A percentile compares a stretch with the other conserved stretches of the same genome.
phyloP scores from a whole-genome alignment of 1,140 invertebrate species.

The Physella acuta region DNA sequence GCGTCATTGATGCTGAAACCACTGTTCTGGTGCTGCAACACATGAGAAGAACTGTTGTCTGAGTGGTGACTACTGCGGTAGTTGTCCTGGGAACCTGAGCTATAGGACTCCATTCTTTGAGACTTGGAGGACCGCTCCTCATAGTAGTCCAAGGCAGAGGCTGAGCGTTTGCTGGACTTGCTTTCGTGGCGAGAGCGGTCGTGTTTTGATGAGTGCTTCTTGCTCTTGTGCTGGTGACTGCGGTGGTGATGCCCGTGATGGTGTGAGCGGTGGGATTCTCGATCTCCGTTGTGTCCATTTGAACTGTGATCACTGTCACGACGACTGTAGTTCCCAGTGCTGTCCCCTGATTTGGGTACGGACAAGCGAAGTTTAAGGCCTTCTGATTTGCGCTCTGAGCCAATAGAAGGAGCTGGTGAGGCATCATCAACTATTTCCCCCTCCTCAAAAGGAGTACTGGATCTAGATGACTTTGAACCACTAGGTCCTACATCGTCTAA shows the following conservation, averaged over 20 bases:
- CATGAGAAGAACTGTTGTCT: not conserved
- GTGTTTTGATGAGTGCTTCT: conserved; percentile 15
- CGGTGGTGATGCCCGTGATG: conserved; percentile 14
- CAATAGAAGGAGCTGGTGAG: not conserved
- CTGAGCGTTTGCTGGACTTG: conserved; percentile 13
- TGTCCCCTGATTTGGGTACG: conserved; percentile 8
- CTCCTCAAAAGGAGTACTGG: conserved; percentile 18
- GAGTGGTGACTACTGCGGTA: not conserved
- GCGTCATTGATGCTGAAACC: conserved; percentile 26
- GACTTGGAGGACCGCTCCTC: conserved; percentile 16
- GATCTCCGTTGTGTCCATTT: conserved; percentile 1
- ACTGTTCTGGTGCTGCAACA: conserved; percentile 15
- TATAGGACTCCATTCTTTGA: conserved; percentile 1
- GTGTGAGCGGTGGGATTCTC: not conserved
- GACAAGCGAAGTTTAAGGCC: conserved; percentile 14
- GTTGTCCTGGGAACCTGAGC: not conserved
- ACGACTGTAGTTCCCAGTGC: not conserved
- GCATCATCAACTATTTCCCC: conserved; percentile 16
- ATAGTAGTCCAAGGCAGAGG: conserved; percentile 2
- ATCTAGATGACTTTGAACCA: not conserved
- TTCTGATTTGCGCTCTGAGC: conserved; percentile 12
- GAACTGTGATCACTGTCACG: conserved; percentile 8
- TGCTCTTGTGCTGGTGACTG: conserved; percentile 21
- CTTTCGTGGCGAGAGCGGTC: conserved; percentile 17
- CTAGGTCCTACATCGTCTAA: not conserved